Evolutionary conservation across 2,113 vertebrate species (phyloP).

Genomic region (Dicrurus megarhynchus): DNA sequence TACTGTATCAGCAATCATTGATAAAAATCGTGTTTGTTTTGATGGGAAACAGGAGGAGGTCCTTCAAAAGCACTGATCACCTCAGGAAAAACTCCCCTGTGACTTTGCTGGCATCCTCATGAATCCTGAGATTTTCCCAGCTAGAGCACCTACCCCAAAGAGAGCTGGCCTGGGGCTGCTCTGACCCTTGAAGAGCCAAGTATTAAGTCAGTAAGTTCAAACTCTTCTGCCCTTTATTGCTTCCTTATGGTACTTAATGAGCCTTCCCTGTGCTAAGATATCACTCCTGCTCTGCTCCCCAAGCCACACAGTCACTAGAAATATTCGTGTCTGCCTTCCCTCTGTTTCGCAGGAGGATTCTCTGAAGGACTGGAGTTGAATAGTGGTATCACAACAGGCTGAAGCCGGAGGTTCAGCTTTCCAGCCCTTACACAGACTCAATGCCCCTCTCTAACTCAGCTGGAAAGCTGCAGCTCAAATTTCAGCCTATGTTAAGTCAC

Average conservation of each 20-base stretch:
- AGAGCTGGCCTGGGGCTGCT: background rate
- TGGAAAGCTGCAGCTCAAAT: slow-evolving; percentile 60
- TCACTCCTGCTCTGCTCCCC: background rate
- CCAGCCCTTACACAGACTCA: slow-evolving; percentile 35
- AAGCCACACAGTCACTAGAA: background rate
- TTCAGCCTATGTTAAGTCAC: slow-evolving; percentile 52
- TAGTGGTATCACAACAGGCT: slow-evolving; percentile 42
- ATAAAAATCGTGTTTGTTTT: background rate
- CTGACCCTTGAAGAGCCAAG: background rate
- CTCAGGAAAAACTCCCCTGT: background rate
- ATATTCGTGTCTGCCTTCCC: background rate
- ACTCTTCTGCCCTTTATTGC: background rate
- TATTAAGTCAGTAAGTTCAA: slow-evolving; percentile 7
- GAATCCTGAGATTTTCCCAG: background rate
- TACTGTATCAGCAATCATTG: background rate
- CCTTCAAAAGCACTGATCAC: background rate
- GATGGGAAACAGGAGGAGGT: background rate
- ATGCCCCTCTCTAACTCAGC: slow-evolving; percentile 39
- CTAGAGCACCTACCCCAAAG: background rate
- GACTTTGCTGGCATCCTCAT: background rate
- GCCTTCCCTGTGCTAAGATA: background rate
- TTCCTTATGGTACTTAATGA: slow-evolving; percentile 19
- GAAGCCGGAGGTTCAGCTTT: slow-evolving; percentile 34
- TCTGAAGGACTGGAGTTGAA: slow-evolving; percentile 2
- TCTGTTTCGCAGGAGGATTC: background rate